Evolutionary conservation across 2,888 invertebrate genomes (phyloP).

Genomic region (Erebia palarica): DNA sequence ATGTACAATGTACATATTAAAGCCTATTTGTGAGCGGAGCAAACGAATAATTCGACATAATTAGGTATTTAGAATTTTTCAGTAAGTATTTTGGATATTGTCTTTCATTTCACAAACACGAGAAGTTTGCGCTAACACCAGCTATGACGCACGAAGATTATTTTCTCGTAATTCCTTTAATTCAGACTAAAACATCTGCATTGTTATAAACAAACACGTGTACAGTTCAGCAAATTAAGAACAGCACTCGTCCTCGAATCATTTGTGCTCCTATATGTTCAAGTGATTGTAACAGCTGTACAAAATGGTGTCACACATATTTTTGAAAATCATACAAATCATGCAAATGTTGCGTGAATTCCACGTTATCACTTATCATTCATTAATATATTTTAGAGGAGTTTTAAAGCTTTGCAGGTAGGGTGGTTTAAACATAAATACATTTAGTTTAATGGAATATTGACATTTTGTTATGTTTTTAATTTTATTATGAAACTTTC

Average conservation of each 20-base stretch:
- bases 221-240: conserved; percentile 10
- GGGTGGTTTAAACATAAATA: no score
- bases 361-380: neutral
- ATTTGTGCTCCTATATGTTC: neutral
- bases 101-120: neutral
- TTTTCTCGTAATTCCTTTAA: neutral
- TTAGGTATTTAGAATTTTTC: no score
- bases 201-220: neutral
- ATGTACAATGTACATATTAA: no score
- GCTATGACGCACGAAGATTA: conserved; percentile 1
- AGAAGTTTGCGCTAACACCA: neutral
- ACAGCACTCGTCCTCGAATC: conserved; percentile 1
- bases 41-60: no score
- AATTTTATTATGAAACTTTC: no score
- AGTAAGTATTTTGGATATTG: neutral
- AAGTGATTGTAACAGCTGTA: conserved; percentile 3
- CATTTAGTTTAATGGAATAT: no score
- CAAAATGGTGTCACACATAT: no score
- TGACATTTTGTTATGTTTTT: no score
- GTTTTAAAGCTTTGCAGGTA: no score
- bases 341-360: neutral
- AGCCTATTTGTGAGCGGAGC: no score
- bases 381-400: neutral
- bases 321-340: neutral
- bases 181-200: neutral